These are phyloP conservation scores for Mesochorus sp. DNA, from an alignment of 2,888 invertebrate genomes.

Conservation along the genomic window DNA sequence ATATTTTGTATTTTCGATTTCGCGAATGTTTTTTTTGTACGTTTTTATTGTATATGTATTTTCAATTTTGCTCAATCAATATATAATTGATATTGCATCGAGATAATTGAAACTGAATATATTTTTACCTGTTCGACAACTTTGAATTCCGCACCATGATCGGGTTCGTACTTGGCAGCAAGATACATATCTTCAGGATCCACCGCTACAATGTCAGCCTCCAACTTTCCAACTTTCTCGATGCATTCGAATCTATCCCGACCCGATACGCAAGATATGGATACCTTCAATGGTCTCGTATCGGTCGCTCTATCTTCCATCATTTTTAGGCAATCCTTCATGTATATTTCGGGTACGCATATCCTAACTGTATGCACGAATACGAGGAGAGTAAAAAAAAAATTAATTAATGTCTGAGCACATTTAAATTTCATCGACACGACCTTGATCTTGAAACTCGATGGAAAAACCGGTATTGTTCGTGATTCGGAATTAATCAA, in stretches of 20 bases:
- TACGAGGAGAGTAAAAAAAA: neutral
- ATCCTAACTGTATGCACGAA: constrained; percentile 85
- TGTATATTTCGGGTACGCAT: constrained; percentile 88
- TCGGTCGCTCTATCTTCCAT: no score
- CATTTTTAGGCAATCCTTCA: constrained; percentile 87
- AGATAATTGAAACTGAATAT: neutral
- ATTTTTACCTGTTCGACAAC: constrained; percentile 75
- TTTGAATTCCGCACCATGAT: constrained; percentile 72
- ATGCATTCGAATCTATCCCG: constrained; percentile 92
- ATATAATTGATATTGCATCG: neutral
- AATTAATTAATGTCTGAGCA: neutral
- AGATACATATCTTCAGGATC: constrained; percentile 96
- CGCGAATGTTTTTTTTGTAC: neutral
- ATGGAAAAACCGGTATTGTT: neutral
- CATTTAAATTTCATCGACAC: neutral
- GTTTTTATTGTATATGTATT: neutral
- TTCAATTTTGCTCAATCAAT: neutral
- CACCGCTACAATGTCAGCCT: constrained; percentile 91
- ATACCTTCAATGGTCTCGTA: constrained; percentile 84
- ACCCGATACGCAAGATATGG: constrained; percentile 87
- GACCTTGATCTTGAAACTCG: constrained; percentile 9
- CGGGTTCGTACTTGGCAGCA: constrained; percentile 84
- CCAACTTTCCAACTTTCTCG: constrained; percentile 88
- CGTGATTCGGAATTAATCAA: neutral
- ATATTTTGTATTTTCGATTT: neutral